Percentiles rank a stretch among this genome's conserved stretches.
These are phyloP conservation scores for Polyploca ridens DNA, from an alignment of 2,888 invertebrate genomes.

Conservation along the genomic window DNA sequence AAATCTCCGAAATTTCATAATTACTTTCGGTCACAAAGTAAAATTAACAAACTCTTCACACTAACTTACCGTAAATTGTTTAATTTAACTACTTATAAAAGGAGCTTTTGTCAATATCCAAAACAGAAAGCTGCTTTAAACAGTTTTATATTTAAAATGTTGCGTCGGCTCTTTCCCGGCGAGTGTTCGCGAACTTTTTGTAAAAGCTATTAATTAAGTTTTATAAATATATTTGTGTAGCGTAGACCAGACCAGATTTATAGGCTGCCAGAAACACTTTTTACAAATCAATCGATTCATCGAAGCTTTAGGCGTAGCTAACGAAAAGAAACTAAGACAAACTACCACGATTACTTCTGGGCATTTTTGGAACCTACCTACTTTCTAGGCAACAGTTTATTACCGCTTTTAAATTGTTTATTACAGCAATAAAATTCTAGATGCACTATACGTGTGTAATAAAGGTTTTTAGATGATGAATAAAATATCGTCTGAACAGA, in stretches of 20 bases:
- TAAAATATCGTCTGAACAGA: neutral
- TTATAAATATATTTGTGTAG: conserved; percentile 1
- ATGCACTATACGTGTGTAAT: conserved; percentile 1
- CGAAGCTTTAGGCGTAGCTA: neutral
- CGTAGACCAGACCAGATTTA: conserved; percentile 1
- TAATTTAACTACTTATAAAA: neutral
- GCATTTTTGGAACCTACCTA: neutral
- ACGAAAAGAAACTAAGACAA: neutral
- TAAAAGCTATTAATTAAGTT: conserved; percentile 7
- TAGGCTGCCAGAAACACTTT: conserved; percentile 8
- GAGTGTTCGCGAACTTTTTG: conserved; percentile 6
- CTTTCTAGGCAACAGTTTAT: neutral
- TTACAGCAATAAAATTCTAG: neutral
- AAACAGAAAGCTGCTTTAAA: neutral
- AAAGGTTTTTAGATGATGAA: neutral
- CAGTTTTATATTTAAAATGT: neutral
- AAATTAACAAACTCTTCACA: neutral
- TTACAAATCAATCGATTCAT: conserved; percentile 8
- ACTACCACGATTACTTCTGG: neutral
- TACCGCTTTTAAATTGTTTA: conserved; percentile 1
- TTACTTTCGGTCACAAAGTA: neutral
- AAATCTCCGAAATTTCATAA: neutral
- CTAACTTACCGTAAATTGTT: neutral
- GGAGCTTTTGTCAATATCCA: neutral
- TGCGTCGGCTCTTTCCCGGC: neutral